Evolutionary conservation across 2,797 vertebrate genomes (phyloP).

Genomic region (Cryptoprocta ferox): DNA sequence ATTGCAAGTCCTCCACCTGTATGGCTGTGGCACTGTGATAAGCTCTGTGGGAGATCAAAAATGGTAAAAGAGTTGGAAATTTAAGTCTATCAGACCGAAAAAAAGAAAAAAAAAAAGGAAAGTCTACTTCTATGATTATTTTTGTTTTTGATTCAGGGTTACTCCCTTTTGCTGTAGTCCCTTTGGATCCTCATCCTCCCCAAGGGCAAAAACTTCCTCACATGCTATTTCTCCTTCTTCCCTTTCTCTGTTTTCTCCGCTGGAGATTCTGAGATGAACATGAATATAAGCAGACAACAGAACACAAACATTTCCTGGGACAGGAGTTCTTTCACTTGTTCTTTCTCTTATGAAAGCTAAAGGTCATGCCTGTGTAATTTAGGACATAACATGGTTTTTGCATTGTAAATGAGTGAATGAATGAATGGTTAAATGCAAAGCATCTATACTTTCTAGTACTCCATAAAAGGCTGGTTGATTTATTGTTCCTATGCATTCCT

Average conservation of each 20-base stretch:
- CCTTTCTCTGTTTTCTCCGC: not conserved
- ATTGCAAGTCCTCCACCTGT: not conserved
- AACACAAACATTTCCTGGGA: not conserved
- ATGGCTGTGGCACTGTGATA: not conserved
- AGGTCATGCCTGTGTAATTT: not conserved
- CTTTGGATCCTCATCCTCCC: not conserved
- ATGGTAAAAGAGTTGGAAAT: not conserved
- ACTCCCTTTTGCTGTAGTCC: not conserved
- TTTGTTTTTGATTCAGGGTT: not conserved
- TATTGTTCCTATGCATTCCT: not conserved
- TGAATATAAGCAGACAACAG: not conserved
- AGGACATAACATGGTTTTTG: not conserved
- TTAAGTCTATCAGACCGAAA: not conserved
- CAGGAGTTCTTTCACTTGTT: not conserved
- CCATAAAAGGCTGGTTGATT: not conserved
- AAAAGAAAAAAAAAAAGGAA: conserved; percentile 28
- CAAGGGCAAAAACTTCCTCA: not conserved
- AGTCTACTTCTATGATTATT: not conserved
- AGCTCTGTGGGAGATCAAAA: not conserved
- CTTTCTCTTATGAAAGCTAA: not conserved
- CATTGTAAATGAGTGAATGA: not conserved
- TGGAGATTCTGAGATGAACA: not conserved
- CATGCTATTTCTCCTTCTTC: not conserved
- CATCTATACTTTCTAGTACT: not conserved
- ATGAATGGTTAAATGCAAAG: not conserved